A percentile compares a stretch with the other conserved stretches of the same genome.
phyloP scores from a whole-genome alignment of 2,888 invertebrate genomes.

The Lumbricus terrestris region DNA sequence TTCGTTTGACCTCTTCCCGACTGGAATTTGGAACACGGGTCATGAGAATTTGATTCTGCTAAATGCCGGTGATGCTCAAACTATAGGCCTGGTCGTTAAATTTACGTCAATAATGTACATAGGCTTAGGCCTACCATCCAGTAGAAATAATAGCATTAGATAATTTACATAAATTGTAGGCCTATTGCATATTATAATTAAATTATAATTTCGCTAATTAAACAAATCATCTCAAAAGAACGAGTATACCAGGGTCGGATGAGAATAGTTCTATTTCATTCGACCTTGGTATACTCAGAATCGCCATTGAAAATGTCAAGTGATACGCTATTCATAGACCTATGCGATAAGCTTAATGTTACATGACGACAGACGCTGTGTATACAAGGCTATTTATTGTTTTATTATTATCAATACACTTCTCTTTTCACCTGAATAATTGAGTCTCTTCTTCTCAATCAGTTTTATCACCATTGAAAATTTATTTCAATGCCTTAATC shows the following conservation, averaged over 20 bases:
- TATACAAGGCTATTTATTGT: too few species aligned
- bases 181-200: background rate
- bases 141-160: background rate
- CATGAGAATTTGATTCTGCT: background rate
- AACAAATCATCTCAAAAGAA: background rate
- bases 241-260: background rate
- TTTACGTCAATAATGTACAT: background rate
- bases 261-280: background rate
- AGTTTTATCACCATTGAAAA: too few species aligned
- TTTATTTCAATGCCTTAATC: background rate
- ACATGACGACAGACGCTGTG: background rate
- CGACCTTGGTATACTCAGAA: too few species aligned
- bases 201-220: background rate
- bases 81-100: too few species aligned
- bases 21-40: background rate
- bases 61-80: background rate
- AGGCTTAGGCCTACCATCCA: background rate
- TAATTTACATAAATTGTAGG: background rate
- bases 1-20: background rate
- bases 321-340: background rate
- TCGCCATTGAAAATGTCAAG: background rate
- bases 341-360: background rate
- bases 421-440: background rate
- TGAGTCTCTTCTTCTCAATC: too few species aligned
- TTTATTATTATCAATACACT: background rate